phyloP scores from a whole-genome alignment of 2,797 vertebrate species.

The Catostomus latipinnis region DNA sequence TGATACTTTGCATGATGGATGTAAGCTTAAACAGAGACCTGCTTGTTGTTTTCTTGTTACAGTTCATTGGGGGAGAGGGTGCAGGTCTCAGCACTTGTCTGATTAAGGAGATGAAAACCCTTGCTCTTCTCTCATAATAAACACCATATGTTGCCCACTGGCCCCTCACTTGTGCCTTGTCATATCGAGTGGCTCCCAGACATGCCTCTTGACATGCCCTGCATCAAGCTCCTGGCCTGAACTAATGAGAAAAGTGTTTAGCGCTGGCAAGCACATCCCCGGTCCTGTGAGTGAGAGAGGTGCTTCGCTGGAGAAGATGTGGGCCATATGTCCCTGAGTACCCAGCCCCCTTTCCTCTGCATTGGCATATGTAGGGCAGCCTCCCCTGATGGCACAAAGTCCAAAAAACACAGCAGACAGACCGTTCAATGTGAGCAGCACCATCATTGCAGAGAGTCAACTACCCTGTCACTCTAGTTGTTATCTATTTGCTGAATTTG shows the following conservation, averaged over 20 bases:
- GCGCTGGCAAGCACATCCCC: conserved; percentile 67
- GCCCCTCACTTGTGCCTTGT: conserved; percentile 80
- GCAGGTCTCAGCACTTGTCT: conserved; percentile 67
- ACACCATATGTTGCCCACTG: conserved; percentile 80
- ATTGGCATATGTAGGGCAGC: conserved; percentile 55
- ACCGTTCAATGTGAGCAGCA: conserved; percentile 26
- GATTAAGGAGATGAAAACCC: conserved; percentile 78
- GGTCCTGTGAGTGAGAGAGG: conserved; percentile 66
- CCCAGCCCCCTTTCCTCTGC: conserved; percentile 52
- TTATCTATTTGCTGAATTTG: conserved; percentile 40
- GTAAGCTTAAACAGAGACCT: conserved; percentile 31
- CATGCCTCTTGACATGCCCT: conserved; percentile 81
- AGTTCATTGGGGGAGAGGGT: conserved; percentile 68
- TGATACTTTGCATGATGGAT: conserved; percentile 41
- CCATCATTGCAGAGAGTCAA: conserved; percentile 22
- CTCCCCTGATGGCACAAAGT: conserved; percentile 67
- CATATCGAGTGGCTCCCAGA: conserved; percentile 81
- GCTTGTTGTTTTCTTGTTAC: conserved; percentile 54
- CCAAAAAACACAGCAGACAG: conserved; percentile 44
- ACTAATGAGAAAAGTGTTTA: conserved; percentile 69
- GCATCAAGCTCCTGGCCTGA: conserved; percentile 67
- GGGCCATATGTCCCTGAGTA: conserved; percentile 66
- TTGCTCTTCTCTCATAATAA: conserved; percentile 79
- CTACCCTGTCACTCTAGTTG: conserved; percentile 14
- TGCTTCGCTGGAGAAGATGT: conserved; percentile 60